Conservation (phyloP, 2,888 invertebrate genomes). For the Xylophagus ater region DNA sequence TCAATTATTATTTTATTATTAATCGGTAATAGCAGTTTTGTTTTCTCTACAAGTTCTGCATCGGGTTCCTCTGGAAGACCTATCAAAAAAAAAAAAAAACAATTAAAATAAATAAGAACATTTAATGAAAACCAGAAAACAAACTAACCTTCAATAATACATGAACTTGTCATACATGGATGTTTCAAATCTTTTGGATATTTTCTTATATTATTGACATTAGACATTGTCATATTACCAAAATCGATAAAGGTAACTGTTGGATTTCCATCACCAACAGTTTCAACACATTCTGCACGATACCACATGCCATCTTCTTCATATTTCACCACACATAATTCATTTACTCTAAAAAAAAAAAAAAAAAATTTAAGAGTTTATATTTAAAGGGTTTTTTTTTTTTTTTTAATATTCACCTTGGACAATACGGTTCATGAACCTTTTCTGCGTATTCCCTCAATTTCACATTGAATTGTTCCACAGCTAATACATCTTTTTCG, state of each 20-base stretch:
- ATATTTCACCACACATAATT: conserved; percentile 32
- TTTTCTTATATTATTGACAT: conserved; percentile 27
- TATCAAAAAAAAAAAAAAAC: conserved; percentile 2
- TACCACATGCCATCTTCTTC: conserved; percentile 29
- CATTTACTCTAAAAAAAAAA: conserved; percentile 22
- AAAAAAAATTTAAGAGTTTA: not conserved
- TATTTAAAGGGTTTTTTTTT: not conserved
- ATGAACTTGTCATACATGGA: conserved; percentile 29
- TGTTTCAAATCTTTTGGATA: conserved; percentile 30
- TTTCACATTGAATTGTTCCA: conserved; percentile 26
- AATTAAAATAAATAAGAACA: not conserved
- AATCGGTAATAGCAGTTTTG: conserved; percentile 5
- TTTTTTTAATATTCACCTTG: conserved; percentile 24
- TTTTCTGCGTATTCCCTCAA: conserved; percentile 26
- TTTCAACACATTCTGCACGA: conserved; percentile 31
- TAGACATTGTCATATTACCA: conserved; percentile 27
- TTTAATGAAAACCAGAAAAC: not conserved
- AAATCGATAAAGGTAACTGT: conserved; percentile 34
- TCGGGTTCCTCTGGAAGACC: conserved; percentile 2
- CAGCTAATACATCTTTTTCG: conserved; percentile 23
- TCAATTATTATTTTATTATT: conserved; percentile 3
- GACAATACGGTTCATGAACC: conserved; percentile 22
- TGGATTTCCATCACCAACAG: conserved; percentile 34
- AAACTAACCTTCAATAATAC: conserved; percentile 24
- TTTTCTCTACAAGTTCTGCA: not conserved